Evolutionary conservation across 2,888 invertebrate genomes (phyloP), one percentile per base, ranked within the genome.

Genomic region (Elaeidobius kamerunicus): DNA sequence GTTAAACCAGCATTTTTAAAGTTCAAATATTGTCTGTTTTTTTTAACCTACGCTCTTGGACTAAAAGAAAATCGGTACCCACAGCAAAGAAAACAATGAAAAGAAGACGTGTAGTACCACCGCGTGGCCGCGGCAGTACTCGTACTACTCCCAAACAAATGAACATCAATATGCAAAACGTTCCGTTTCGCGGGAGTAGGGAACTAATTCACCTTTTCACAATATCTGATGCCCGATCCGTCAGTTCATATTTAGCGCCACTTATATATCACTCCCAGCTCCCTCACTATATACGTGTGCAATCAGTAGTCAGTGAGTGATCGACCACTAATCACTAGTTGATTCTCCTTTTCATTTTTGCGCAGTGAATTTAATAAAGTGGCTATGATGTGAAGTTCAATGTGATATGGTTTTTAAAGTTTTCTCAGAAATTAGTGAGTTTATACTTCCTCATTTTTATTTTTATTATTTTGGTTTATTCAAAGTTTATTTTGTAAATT

Each of bases 61-160:
- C n/a, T n/a, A n/a, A n/a, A n/a, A n/a, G n/a, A n/a, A n/a, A 14
- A 27, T 48, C 39, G 4, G 40, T 41, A 38, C 45, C 45, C 39
- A 20, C 50, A 46, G 28, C 46, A 38, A 46, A 27, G 16, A 27
- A 36, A n/a, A 30, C 23, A 48, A 30, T 30, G 35, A 42, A 42
- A 3, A 18, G 19, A 44, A 44, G 20, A 11, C 11, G 11, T 11
- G 34, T 20, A 44, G 43, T 43, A 43, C 42, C 15, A 16, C 39
- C 36, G 41, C 39, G 51, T 43, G 41, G 46, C 51, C 46, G 50
- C n/a, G n/a, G n/a, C n/a, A n/a, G n/a, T n/a, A n/a, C n/a, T n/a
- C n/a, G n/a, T n/a, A n/a, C n/a, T 51, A 55, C 55, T 48, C 23
- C 54, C 55, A 51, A 55, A 56, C 56, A 56, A 56, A 56, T 55